Percentiles rank a stretch among this genome's conserved stretches.
Evolutionary conservation across 2,113 vertebrate genomes (phyloP).

Genomic region (Leucopsar rothschildi): DNA sequence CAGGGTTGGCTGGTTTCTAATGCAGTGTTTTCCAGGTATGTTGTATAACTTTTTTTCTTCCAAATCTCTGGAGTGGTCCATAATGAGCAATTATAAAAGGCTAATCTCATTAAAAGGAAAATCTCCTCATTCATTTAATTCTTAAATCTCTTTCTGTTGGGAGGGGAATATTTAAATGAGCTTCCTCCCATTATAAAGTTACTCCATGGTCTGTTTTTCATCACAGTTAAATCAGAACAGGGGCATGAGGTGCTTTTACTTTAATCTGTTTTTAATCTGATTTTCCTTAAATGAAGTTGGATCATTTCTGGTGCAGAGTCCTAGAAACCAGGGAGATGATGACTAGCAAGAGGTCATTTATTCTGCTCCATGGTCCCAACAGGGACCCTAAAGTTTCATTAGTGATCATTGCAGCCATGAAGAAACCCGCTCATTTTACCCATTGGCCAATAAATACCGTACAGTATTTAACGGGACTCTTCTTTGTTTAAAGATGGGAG

Average conservation of each 20-base stretch:
- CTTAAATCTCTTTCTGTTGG: conserved; percentile 49
- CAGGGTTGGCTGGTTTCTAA: conserved; percentile 15
- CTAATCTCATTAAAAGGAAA: conserved; percentile 48
- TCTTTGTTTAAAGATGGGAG: neutral
- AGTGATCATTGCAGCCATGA: conserved; percentile 30
- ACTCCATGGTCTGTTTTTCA: conserved; percentile 46
- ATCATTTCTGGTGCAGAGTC: conserved; percentile 23
- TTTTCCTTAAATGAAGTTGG: conserved; percentile 30
- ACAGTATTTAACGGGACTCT: neutral
- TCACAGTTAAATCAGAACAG: conserved; percentile 38
- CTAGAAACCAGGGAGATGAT: conserved; percentile 22
- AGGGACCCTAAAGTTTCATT: conserved; percentile 29
- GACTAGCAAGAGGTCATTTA: conserved; percentile 40
- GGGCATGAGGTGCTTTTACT: conserved; percentile 32
- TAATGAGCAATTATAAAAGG: conserved; percentile 36
- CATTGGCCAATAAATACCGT: neutral
- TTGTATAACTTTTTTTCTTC: conserved; percentile 26
- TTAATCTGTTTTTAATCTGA: conserved; percentile 49
- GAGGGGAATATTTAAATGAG: conserved; percentile 40
- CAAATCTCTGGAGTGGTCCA: neutral
- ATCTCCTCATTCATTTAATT: conserved; percentile 42
- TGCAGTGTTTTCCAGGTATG: conserved; percentile 35
- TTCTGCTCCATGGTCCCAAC: neutral
- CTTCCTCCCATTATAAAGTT: conserved; percentile 49
- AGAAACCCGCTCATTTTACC: neutral